These are phyloP conservation scores for Lampris megalopsis DNA, from an alignment of 2,113 vertebrate species.

Conservation along the genomic window DNA sequence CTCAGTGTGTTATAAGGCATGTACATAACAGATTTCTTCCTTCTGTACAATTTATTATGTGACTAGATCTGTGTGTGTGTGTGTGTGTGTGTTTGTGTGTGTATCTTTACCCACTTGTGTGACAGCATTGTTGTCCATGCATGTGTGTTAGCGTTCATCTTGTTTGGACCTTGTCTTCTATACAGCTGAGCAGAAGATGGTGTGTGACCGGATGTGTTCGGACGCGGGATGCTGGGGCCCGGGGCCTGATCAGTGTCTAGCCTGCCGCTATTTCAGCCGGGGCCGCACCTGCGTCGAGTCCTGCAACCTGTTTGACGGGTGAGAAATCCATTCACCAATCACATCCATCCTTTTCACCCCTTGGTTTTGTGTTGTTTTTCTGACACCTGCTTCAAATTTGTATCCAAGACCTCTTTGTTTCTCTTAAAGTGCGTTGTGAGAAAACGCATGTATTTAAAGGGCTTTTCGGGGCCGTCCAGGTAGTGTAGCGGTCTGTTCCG, in stretches of 20 bases:
- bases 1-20: background rate
- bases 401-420: too few relatives aligned
- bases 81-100: slow-evolving; percentile 5
- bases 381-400: too few relatives aligned
- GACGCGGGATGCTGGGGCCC: slow-evolving; percentile 95
- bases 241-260: slow-evolving; percentile 94
- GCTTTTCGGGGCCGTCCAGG: too few relatives aligned
- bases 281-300: slow-evolving; percentile 91
- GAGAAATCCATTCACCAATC: slow-evolving; percentile 57
- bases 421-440: too few relatives aligned
- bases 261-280: slow-evolving; percentile 90
- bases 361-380: background rate
- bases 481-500: too few relatives aligned
- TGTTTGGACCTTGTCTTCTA: slow-evolving; percentile 20
- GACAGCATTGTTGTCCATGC: background rate
- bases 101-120: background rate
- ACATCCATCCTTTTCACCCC: background rate
- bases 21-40: background rate
- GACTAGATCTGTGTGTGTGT: background rate
- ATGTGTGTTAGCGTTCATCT: background rate
- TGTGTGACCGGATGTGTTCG: slow-evolving; percentile 93
- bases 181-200: slow-evolving; percentile 90
- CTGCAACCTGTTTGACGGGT: slow-evolving; percentile 94
- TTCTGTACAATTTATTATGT: background rate
- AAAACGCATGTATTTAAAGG: too few relatives aligned